Evolutionary conservation across 2,113 vertebrate species (phyloP).

Genomic region (Miniopterus natalensis): DNA sequence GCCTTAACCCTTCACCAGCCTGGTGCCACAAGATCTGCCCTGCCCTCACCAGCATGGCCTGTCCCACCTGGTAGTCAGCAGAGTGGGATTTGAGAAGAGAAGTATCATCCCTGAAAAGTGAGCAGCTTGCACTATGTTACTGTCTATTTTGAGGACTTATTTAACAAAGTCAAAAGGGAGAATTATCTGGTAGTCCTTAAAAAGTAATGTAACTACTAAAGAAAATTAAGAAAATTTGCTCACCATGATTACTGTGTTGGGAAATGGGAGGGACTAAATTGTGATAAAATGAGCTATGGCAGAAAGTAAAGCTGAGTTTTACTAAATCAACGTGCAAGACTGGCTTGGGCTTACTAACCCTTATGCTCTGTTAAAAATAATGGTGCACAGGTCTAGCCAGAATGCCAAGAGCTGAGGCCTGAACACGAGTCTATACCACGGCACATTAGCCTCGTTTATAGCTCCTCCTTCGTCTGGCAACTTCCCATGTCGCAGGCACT

Average conservation of each 20-base stretch:
- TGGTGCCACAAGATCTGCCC: not conserved
- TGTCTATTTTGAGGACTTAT: conserved; percentile 4
- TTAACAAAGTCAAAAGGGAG: not conserved
- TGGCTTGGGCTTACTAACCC: not conserved
- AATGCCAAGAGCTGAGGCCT: not conserved
- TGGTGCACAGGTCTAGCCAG: not conserved
- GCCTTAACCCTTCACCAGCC: not conserved
- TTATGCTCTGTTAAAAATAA: not conserved
- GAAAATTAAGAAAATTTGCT: not conserved
- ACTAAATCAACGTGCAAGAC: not conserved
- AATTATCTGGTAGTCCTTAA: not conserved
- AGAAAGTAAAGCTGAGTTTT: not conserved
- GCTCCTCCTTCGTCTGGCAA: not conserved
- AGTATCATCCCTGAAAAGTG: not conserved
- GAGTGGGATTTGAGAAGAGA: not conserved
- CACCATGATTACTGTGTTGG: not conserved
- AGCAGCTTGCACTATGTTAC: not conserved
- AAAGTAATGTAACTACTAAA: conserved; percentile 5
- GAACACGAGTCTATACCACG: not conserved
- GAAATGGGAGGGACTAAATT: not conserved
- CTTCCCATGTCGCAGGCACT: not conserved
- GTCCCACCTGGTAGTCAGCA: not conserved
- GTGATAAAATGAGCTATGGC: not conserved
- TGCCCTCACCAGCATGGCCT: not conserved
- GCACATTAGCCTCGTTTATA: not conserved